Evolutionary conservation across 2,113 vertebrate genomes (phyloP), one percentile per base, ranked within the genome.

Genomic region (Salvelinus fontinalis): DNA sequence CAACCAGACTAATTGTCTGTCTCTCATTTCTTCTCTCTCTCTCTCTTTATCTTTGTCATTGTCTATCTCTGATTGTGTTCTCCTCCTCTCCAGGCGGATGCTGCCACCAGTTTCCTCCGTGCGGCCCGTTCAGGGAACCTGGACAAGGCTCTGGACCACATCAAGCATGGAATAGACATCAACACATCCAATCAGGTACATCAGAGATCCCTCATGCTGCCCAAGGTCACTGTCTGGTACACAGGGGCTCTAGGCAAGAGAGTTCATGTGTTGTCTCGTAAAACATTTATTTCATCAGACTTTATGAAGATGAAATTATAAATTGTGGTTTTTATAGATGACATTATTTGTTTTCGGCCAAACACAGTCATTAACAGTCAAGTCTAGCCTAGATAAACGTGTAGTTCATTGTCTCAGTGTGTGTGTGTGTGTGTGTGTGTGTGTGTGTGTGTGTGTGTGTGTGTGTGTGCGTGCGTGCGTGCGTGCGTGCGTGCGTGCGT

Each of bases 101-200:
- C 97, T 86, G 84, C 95, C 7, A 98, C 96, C 90, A 98, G 97
- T 83, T 99, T 98, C 78, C 92, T 99, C 86, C 95, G 96, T 76
- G 97, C 97, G 6, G 96, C 97, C 18, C 95, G 97, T 79, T 97
- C 97, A 0, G 97, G 97, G 34, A 99, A 99, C 89, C 91, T 99
- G 94, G 97, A 99, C 90, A 99, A 97, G 90, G 96, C 96, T 67
- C 90, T 97, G 88, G 97, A 99, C 83, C 95, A 97, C 90, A 92
- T 99, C 84, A 95, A 96, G 91, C 97, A 98, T 72, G 95, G 97
- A 75, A 95, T 98, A 74, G 87, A 96, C 88, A 97, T 99, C 89
- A 98, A 99, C 92, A 95, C 77, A 77, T 92, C 97, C 51, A 99
- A 99, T 92, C 97, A 99, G 95, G 66, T 68, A 34, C 16, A 54